Base-by-base conservation (phyloP, 2,113 vertebrate species). In the Ceuthmochares aereus region DNA sequence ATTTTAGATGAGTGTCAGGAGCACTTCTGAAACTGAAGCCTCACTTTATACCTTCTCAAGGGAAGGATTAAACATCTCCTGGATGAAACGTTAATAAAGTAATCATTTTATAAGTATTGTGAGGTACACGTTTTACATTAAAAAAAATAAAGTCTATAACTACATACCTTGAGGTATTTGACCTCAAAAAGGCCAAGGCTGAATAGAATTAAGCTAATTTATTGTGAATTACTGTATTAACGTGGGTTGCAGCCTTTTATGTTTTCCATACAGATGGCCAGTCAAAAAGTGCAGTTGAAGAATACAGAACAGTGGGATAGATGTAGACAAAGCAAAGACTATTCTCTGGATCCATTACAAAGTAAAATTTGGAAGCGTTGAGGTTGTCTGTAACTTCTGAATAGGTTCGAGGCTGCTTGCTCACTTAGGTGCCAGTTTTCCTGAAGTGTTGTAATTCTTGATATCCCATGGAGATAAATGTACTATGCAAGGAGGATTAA, bases 401-500 rank as follows among this genome's bases (percentile, higher is more conserved):
- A 74, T 45, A 77, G 84, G 34, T 88, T 25, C 74, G 83, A 93
- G 85, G 82, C 89, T 85, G 78, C 82, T 94, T 77, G 43, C 72
- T 96, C 72, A 86, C 79, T 77, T 91, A 93, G 87, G 60, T 91
- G 79, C 75, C 93, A 80, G 76, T 93, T 91, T 97, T 94, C 52
- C 68, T 92, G 22, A 93, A 90, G 87, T 88, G 69, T 74, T 94
- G 55, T 95, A 90, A 92, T 88, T 91, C 77, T 91, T 94, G 29
- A 86, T 96, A 94, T 75, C 85, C 90, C 76, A 56, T 60, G 64
- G 82, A 96, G 83, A 86, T 94, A 93, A 95, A 90, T 95, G 93
- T 95, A 96, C 94, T 97, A 96, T 97, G 95, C 93, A 96, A 95
- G 76, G 85, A 95, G 52, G 89, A 93, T 94, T 90, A 77, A 88